Conservation (phyloP, 2,888 invertebrate genomes). For the Metacarcinus magister region DNA sequence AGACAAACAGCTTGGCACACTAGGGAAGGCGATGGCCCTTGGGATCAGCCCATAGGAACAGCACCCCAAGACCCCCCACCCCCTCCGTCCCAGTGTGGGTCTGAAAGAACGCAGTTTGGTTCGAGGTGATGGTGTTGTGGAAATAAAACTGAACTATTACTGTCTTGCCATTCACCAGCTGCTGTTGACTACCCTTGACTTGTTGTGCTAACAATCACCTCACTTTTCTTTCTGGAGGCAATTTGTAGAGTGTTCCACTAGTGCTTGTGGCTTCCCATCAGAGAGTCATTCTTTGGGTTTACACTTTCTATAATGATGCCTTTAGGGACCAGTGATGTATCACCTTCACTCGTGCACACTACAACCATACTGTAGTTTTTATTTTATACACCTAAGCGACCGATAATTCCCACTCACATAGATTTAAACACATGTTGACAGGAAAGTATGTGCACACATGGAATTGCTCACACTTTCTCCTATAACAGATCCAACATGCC, state of each 20-base stretch:
- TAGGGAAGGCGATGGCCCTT: background rate
- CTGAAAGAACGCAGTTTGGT: background rate
- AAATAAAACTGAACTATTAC: background rate
- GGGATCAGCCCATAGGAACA: background rate
- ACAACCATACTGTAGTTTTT: background rate
- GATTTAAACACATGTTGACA: background rate
- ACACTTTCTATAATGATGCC: background rate
- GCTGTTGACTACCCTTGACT: conserved; percentile 16
- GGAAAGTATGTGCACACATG: background rate
- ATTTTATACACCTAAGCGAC: background rate
- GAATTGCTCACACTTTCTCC: background rate
- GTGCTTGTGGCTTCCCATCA: background rate
- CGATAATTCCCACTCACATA: background rate
- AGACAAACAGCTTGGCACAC: too few species aligned
- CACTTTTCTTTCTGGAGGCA: background rate
- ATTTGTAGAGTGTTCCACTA: background rate
- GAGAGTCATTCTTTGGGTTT: background rate
- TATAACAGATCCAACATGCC: background rate
- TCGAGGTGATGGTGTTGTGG: background rate
- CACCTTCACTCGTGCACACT: background rate
- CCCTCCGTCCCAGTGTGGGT: background rate
- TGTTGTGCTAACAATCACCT: background rate
- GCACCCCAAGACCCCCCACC: background rate
- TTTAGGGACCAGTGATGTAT: background rate
- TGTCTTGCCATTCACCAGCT: background rate